Evolutionary conservation across 2,113 vertebrate species (phyloP), one percentile per base, ranked within the genome.

Genomic region (Corydoras maculifer): DNA sequence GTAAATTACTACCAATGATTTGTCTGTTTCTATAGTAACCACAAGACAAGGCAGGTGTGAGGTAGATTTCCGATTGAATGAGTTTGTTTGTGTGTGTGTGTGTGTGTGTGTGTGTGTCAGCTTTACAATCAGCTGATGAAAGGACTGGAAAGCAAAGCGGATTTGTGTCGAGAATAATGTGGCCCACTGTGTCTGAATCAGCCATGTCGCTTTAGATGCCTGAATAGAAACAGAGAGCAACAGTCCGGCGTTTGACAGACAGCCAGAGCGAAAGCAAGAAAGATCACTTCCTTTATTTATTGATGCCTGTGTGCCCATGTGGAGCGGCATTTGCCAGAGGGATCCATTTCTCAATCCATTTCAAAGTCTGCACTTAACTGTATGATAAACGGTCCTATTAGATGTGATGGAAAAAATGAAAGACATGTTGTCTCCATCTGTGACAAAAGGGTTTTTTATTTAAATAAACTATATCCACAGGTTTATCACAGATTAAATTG

Each of bases 1-100:
- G 35, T 73, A 76, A 76, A 73, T 76, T 76, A 72, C 78, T 79
- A 75, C 69, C 68, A 68, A 50, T 68, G 61, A 73, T 58, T 77
- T 77, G 68, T 77, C 69, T 70, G 78, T 79, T 77, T 71, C 78
- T 77, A 79, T 79, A 77, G 78, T 65, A 75, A 79, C 78, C 75
- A 14, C 31, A 64, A 58, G 51, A 73, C 71, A 48, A 35, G 64
- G 72, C 68, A 74, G 75, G 74, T 76, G 74, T 76, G 71, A 70
- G 74, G 68, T 77, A 50, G 61, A 72, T 72, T 57, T 74, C 61
- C 10, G 51, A 8, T 6, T 53, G 51, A 8, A 14, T 57, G 14
- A 4, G 13, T 57, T 13, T 57, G 54, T 57, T 3, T 14, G 54
- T 57, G 14, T n/a, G 13, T 57, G 12, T 7, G 35, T 43, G 35